Conservation (phyloP, 2,113 vertebrate species). For the Pseudonaja textilis region DNA sequence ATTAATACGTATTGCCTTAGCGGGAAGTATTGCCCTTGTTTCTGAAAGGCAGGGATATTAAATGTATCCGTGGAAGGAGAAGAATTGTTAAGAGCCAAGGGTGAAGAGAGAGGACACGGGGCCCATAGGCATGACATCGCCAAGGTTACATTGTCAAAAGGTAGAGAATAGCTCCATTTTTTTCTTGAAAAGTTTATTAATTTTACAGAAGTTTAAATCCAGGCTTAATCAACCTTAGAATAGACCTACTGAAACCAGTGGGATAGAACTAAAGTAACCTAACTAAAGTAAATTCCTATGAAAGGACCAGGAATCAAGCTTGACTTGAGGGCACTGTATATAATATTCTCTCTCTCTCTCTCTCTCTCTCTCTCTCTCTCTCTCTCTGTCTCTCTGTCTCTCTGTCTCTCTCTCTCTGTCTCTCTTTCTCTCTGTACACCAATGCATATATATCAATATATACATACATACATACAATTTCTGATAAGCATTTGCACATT, state of each 20-base stretch:
- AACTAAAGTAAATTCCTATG: not conserved
- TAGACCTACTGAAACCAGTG: not conserved
- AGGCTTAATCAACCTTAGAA: not conserved
- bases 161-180: not conserved
- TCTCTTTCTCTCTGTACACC: too few relatives aligned
- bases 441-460: too few relatives aligned
- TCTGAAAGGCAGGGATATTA: constrained; percentile 47
- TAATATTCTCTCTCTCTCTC: too few relatives aligned
- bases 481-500: not conserved
- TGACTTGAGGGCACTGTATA: not conserved
- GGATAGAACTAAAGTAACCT: not conserved
- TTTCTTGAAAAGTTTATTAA: not conserved
- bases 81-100: not conserved
- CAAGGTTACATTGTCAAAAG: not conserved
- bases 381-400: too few relatives aligned
- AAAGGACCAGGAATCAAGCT: not conserved
- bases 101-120: not conserved
- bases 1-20: constrained; percentile 54
- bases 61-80: not conserved
- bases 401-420: too few relatives aligned
- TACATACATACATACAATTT: too few relatives aligned
- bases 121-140: not conserved
- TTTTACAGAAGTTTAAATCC: not conserved
- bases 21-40: constrained; percentile 61
- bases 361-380: too few relatives aligned